These are phyloP conservation scores for Strigamia maritima DNA, from an alignment of 2,888 invertebrate genomes.

Conservation along the genomic window DNA sequence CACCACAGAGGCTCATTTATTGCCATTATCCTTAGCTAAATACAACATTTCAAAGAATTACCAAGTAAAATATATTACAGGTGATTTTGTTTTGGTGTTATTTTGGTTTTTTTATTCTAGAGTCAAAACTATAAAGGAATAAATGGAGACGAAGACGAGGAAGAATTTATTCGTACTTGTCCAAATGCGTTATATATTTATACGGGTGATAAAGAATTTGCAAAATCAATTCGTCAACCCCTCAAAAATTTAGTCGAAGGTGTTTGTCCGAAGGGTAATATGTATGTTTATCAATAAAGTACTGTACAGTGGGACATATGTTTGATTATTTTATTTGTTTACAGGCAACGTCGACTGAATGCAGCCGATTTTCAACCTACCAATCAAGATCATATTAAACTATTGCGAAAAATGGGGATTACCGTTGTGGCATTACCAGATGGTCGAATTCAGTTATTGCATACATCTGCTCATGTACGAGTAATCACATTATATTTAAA, in stretches of 20 bases:
- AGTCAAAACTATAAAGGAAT: conserved; percentile 44
- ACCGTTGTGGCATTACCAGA: conserved; percentile 81
- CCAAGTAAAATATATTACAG: neutral
- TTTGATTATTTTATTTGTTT: neutral
- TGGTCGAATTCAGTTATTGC: conserved; percentile 86
- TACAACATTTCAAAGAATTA: conserved; percentile 52
- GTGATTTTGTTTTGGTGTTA: neutral
- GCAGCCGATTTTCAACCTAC: conserved; percentile 63
- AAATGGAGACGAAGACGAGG: conserved; percentile 43
- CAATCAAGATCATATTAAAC: conserved; percentile 81
- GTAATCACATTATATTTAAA: neutral
- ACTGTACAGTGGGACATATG: neutral
- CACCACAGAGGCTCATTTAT: conserved; percentile 91
- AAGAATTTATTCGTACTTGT: conserved; percentile 65
- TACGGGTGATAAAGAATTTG: conserved; percentile 57
- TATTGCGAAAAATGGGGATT: conserved; percentile 92
- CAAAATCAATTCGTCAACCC: conserved; percentile 75
- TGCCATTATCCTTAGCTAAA: conserved; percentile 78
- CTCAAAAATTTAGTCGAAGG: conserved; percentile 80
- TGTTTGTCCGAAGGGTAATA: conserved; percentile 63
- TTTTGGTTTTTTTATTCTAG: neutral
- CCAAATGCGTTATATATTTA: conserved; percentile 80
- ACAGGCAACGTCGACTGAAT: conserved; percentile 45
- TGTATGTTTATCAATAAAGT: neutral
- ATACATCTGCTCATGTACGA: conserved; percentile 72